Base-by-base conservation (phyloP, 2,888 invertebrate species). In the Tuta absoluta region DNA sequence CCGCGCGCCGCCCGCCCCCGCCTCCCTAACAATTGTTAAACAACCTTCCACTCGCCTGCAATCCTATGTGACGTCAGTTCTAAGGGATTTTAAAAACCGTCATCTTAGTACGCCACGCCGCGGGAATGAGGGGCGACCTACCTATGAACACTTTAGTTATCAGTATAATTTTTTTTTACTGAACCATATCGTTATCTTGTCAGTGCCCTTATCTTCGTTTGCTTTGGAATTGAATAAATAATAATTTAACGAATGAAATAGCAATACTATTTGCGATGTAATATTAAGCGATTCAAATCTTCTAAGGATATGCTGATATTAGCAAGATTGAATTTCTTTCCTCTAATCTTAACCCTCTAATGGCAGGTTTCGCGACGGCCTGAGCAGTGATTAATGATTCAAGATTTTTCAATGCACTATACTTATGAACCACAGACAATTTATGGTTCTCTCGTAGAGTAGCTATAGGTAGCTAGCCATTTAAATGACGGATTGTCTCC, bases 1-100 rank as follows among this genome's bases (percentile, higher is more conserved):
- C 56, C 56, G n/a, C 56, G n/a, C 24, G 33, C 24, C 28, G 14
- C 60, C 17, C 23, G 75, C 75, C 65, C 73, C 72, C 73, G 72
- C 74, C 72, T 69, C 71, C 75, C 72, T 75, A 81, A 81, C 84
- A 82, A 86, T 84, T 80, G 82, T 77, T 75, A 61, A 60, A 60
- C 48, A 77, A 75, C 76, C 76, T 77, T 78, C 75, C 23, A 23
- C 80, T 64, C 67, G 68, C 69, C 62, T 67, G 63, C 64, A 67
- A 33, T 23, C 37, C 64, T 60, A 38, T 38, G 58, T 24, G 56
- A 62, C 59, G 64, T 60, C 33, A 45, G 24, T 60, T 59, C 38
- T 41, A 59, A 60, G 60, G 23, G 60, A 60, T 60, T 45, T 24
- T 41, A 60, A 60, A n/a, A 45, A 10, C 45, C 58, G n/a, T 58